Percentiles rank a stretch among this genome's conserved stretches.
These are phyloP conservation scores for Gadopsis marmoratus DNA, from an alignment of 2,797 vertebrate species.

Conservation along the genomic window DNA sequence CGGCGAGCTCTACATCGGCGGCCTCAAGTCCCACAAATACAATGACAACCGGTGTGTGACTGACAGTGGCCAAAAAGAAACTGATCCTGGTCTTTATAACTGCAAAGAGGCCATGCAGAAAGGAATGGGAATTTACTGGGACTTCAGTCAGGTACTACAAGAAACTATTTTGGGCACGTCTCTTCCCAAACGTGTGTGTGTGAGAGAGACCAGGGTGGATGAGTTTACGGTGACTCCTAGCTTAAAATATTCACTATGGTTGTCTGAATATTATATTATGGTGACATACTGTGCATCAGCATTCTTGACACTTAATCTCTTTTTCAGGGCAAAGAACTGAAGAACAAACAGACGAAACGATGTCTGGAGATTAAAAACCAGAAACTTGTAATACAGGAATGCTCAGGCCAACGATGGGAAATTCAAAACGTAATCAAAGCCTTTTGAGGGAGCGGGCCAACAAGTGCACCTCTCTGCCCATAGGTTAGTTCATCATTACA, in stretches of 20 bases:
- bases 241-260: neutral
- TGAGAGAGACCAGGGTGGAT: too few relatives aligned
- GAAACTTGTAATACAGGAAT: conserved; percentile 73
- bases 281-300: neutral
- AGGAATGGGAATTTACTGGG: conserved; percentile 77
- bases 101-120: conserved; percentile 76
- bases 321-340: conserved; percentile 76
- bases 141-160: conserved; percentile 78
- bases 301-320: conserved; percentile 7
- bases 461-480: conserved; percentile 15
- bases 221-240: neutral
- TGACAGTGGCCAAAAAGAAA: conserved; percentile 56
- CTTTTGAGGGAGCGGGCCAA: conserved; percentile 52
- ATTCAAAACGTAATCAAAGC: conserved; percentile 72
- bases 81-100: conserved; percentile 65
- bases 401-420: conserved; percentile 79
- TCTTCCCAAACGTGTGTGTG: too few relatives aligned
- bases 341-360: conserved; percentile 74
- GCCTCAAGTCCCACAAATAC: conserved; percentile 81
- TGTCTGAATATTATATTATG: neutral
- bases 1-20: conserved; percentile 82
- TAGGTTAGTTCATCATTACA: neutral
- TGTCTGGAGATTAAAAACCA: conserved; percentile 76
- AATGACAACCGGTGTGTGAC: conserved; percentile 80
- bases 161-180: neutral